phyloP scores from a whole-genome alignment of 2,888 invertebrate genomes.

The Caenorhabditis doughertyi region DNA sequence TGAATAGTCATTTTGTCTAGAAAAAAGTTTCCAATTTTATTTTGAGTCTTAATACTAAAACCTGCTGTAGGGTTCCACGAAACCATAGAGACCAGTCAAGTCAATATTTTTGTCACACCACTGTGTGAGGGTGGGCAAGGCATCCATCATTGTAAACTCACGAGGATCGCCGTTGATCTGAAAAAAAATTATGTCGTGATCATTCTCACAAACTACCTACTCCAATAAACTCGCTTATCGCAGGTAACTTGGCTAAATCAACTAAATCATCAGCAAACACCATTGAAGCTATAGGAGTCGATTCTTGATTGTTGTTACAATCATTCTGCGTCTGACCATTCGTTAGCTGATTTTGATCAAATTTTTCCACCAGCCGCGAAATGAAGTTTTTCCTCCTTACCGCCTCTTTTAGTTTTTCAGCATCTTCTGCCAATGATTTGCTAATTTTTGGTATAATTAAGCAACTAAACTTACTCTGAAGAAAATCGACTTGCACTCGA shows the following conservation, averaged over 20 bases:
- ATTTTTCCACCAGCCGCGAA: slow-evolving; percentile 27
- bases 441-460: too few species aligned
- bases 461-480: slow-evolving; percentile 40
- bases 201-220: background rate
- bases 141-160: slow-evolving; percentile 35
- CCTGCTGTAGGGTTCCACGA: slow-evolving; percentile 6
- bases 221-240: slow-evolving; percentile 38
- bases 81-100: slow-evolving; percentile 22
- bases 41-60: background rate
- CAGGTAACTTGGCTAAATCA: slow-evolving; percentile 8
- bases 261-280: slow-evolving; percentile 35
- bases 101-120: background rate
- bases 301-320: background rate
- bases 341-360: slow-evolving; percentile 17
- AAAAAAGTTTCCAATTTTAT: background rate
- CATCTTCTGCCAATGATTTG: slow-evolving; percentile 30
- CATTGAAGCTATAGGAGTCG: slow-evolving; percentile 14
- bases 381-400: slow-evolving; percentile 25
- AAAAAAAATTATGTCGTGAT: background rate
- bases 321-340: background rate
- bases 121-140: background rate
- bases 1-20: background rate
- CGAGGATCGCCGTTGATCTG: slow-evolving; percentile 45
- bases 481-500: slow-evolving; percentile 30
- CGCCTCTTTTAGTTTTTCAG: slow-evolving; percentile 40